Base-by-base conservation (phyloP, 2,888 invertebrate species). In the Sepiola atlantica region DNA sequence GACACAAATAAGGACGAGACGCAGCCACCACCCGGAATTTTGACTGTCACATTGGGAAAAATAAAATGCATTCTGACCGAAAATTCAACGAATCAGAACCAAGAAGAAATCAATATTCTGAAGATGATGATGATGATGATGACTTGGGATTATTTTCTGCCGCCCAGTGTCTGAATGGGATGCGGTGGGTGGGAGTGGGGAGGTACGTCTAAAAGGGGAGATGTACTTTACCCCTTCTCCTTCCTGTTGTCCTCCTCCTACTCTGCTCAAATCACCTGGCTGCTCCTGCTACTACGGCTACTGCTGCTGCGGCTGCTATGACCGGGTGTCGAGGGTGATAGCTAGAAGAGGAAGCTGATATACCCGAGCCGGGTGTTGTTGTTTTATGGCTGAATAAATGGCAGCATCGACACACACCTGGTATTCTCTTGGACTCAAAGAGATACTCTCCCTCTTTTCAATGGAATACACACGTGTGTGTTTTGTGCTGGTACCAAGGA, bases 71-170 rank as follows among this genome's bases (percentile, higher is more conserved):
- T 77, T 77, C n/a, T 77, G n/a, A 77, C 77, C 77, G n/a, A 32
- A 32, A 77, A 77, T 77, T 77, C 77, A 77, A 32, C 77, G 77
- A 77, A 77, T 77, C 77, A 77, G 77, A 77, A 77, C n/a, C n/a
- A 77, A 77, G 77, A 14, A 77, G 77, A 77, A 77, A 77, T 77
- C 77, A 77, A 77, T 77, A 77, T 77, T n/a, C 18, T n/a, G 8
- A 61, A 4, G 45, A 45, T 45, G 45, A 45, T 45, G 45, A 45
- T 8, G 8, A 45, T 45, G 45, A 45, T 8, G 45, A 45, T n/a
- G 14, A 77, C 32, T 77, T 32, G 32, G n/a, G n/a, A 77, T 77
- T 77, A 77, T 77, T 77, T 77, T 77, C n/a, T 77, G 77, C 77
- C 14, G 77, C 77, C 32, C n/a, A 77, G 32, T 32, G 16, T 45